These are phyloP conservation scores for Microcebus griseorufus DNA, from an alignment of 2,113 vertebrate species.

Conservation along the genomic window DNA sequence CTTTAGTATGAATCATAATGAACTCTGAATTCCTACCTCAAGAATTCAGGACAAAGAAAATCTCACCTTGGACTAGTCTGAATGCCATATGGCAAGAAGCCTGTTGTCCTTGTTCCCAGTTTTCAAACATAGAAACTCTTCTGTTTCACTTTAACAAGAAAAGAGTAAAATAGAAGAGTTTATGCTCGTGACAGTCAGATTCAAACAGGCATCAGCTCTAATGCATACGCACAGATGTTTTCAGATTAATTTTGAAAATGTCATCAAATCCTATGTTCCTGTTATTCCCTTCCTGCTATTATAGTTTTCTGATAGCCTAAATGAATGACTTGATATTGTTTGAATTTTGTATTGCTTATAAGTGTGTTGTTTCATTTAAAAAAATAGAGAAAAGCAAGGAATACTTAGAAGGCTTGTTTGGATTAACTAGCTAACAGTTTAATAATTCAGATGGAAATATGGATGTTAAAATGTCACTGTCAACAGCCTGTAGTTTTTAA, in stretches of 20 bases:
- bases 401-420: not conserved
- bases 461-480: not conserved
- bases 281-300: not conserved
- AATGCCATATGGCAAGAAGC: not conserved
- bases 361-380: not conserved
- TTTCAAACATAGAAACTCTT: slow-evolving; percentile 1
- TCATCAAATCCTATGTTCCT: not conserved
- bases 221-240: not conserved
- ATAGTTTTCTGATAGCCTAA: not conserved
- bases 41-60: not conserved
- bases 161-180: not conserved
- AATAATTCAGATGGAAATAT: slow-evolving; percentile 40
- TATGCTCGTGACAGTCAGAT: not conserved
- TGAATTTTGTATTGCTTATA: not conserved
- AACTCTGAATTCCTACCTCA: not conserved
- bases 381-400: not conserved
- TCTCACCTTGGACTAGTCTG: not conserved
- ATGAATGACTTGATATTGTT: not conserved
- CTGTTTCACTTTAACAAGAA: not conserved
- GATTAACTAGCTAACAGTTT: not conserved
- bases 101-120: not conserved
- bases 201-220: not conserved
- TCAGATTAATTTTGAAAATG: not conserved
- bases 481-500: not conserved
- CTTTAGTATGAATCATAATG: not conserved